Percentiles rank a stretch among this genome's conserved stretches.
phyloP scores from a whole-genome alignment of 1,140 invertebrate species.

The Sesamia nonagrioides region DNA sequence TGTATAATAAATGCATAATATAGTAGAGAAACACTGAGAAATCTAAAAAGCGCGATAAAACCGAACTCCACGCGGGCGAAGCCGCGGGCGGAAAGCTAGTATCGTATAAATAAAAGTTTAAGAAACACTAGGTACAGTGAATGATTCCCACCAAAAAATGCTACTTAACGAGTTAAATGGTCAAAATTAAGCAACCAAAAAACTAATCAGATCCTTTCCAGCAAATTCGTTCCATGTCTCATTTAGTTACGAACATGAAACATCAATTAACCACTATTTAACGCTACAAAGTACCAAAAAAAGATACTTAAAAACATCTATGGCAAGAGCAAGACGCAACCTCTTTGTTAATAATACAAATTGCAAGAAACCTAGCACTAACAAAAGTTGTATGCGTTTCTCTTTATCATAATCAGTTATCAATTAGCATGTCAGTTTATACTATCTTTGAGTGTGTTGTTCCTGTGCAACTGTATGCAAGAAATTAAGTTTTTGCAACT shows the following conservation, averaged over 20 bases:
- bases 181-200: too few relatives aligned
- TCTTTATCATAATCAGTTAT: slow-evolving; percentile 24
- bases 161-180: too few relatives aligned
- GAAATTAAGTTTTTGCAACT: slow-evolving; percentile 25
- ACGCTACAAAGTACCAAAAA: neutral
- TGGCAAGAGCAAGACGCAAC: neutral
- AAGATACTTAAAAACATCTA: slow-evolving; percentile 3
- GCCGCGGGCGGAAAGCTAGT: too few relatives aligned
- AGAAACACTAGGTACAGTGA: too few relatives aligned
- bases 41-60: too few relatives aligned
- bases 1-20: too few relatives aligned
- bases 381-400: slow-evolving; percentile 25
- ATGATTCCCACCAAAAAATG: too few relatives aligned
- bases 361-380: neutral
- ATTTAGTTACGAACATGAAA: slow-evolving; percentile 25
- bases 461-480: neutral
- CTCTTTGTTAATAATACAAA: slow-evolving; percentile 27
- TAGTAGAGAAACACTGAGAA: too few relatives aligned
- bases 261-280: slow-evolving; percentile 42
- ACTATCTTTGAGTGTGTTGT: neutral
- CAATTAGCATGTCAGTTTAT: slow-evolving; percentile 26
- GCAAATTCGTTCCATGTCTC: slow-evolving; percentile 4
- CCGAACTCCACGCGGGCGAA: too few relatives aligned
- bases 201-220: neutral
- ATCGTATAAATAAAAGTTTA: too few relatives aligned